Base-by-base conservation (phyloP, 2,888 invertebrate genomes). In the Apamea anceps region DNA sequence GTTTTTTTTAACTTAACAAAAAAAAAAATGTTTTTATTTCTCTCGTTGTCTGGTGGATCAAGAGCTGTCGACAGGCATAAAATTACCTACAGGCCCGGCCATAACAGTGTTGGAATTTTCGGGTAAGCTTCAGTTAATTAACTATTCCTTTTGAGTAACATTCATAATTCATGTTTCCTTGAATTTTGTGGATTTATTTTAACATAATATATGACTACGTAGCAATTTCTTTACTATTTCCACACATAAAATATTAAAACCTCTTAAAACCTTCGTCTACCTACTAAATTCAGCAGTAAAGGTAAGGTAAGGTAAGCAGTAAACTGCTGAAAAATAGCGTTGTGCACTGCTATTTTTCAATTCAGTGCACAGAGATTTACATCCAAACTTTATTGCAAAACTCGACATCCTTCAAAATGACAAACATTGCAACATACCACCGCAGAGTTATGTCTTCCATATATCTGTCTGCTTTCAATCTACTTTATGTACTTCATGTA, bases 391-490 rank as follows among this genome's bases (percentile, higher is more conserved):
- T 70, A 70, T 84, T 28, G 48, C 75, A 32, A 60, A 72, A 73
- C 68, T 77, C 66, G 77, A 2, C 37, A 75, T 77, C 51, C 6
- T 51, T n/a, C 45, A 42, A 65, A 63, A 75, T 60, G 60, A 54
- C 78, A 42, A 65, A 75, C 4, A 37, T 45, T 65, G 54, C 37
- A 73, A 45, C 68, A 37, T 75, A 70, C 60, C 21, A 12, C 65
- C 62, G 48, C 86, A 66, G 54, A 84, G 51, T 81, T 70, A 75
- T 79, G 54, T 65, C 32, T 65, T 60, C 66, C 42, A 67, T 62
- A 74, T 80, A 68, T 77, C 70, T 80, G 67, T 86, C 72, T 70
- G 63, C 77, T 84, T 87, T 82, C 82, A 84, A 82, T 87, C 57
- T 81, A 65, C 45, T 82, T 88, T 80, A 80, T 87, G 86, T 76